Evolutionary conservation across 1,140 invertebrate genomes (phyloP), one percentile per base, ranked within the genome.

Genomic region (Bicyclus anynana): DNA sequence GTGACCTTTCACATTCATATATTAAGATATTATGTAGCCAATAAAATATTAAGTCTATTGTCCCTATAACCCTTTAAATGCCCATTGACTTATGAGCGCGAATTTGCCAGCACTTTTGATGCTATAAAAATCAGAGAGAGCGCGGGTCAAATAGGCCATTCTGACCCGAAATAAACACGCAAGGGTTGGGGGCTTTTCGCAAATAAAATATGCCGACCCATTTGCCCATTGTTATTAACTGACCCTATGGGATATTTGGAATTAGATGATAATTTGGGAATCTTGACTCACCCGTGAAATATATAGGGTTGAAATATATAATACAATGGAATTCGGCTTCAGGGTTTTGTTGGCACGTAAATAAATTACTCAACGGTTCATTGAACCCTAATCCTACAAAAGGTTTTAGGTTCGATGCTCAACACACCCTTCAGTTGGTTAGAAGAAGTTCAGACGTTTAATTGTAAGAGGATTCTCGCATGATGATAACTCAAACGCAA

Each of bases 201-300:
- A 59, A 59, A 59, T 59, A 59, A 55, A 55, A 56, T 56, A 56
- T 49, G 54, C 37, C 23, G 38, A 23, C 46, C 20, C 44, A 47
- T 50, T n/a, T 33, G 33, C 16, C 16, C 33, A 40, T 49, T 56
- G 54, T 56, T 56, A 49, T 49, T 26, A 50, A 49, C 53, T 48
- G 47, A 33, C 29, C 29, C 29, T 33, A 6, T 33, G 29, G 10
- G 29, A 33, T 7, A 7, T 33, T 33, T n/a, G 29, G n/a, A 33
- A 33, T 33, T 33, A 33, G 10, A 33, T 33, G 29, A 33, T 33
- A 33, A 33, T 33, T 33, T 33, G 29, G 29, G 29, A 33, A 12
- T 33, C 29, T 33, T 33, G 29, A 33, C 10, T 33, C 9, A 12
- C 1, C 12, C 29, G 12, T 33, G 29, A 33, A 33, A 33, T 33